Base-by-base conservation (phyloP, 2,113 vertebrate genomes). In the Xenopus tropicalis region DNA sequence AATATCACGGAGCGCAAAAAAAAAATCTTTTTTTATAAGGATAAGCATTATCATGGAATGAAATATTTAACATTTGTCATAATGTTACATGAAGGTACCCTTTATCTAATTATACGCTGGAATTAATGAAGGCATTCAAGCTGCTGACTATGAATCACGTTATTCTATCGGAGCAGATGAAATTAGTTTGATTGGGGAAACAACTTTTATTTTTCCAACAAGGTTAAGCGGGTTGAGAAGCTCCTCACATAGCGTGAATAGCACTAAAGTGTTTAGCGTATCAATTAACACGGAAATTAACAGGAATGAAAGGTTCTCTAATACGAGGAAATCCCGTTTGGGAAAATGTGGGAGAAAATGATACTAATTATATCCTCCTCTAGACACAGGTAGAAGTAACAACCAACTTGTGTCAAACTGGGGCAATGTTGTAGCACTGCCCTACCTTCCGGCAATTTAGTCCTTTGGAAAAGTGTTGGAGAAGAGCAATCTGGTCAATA, bases 111-210 rank as follows among this genome's bases (percentile, higher is more conserved):
- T 82, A 77, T 22, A 11, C 22, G 57, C 29, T 56, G 72, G 71
- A 74, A 11, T 65, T 74, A 78, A 69, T 59, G 21, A 80, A 84
- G 81, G 25, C 25, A 58, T 79, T 25, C 52, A 17, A 52, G 19
- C 13, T 70, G 14, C 5, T 25, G 65, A 24, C 46, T 10, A 78
- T 66, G 4, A 80, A 54, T 66, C 57, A 65, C 19, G 77, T 77
- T 19, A 82, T 8, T 52, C 83, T 22, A 75, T 16, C 66, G 29
- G 24, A 23, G 79, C 79, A 79, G 74, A 64, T 74, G 69, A 79
- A 61, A 56, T 72, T 24, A 70, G 70, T 73, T 42, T 71, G 24
- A 16, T 37, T 52, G 9, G 42, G 14, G 19, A 42, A 81, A 79
- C 1, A 65, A 6, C 11, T 43, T 70, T 37, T 63, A 69, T 76